Conservation (phyloP, 2,113 vertebrate genomes). For the Campylorhamphus procurvoides region DNA sequence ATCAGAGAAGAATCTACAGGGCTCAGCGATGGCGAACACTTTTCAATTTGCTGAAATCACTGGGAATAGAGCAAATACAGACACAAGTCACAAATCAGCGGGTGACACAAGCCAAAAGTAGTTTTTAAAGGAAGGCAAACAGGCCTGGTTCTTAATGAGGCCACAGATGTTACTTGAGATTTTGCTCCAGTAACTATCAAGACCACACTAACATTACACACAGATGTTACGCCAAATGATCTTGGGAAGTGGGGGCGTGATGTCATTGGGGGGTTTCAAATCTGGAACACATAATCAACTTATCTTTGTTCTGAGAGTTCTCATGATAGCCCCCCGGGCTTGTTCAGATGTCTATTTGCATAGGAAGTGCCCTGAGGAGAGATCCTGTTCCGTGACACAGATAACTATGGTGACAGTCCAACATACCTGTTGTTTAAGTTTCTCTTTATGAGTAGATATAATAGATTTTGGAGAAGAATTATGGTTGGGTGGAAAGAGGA, state of each 20-base stretch:
- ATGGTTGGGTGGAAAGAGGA: background rate
- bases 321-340: background rate
- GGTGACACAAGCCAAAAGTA: conserved; percentile 61
- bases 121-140: conserved; percentile 47
- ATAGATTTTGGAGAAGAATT: background rate
- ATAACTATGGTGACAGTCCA: conserved; percentile 8
- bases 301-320: conserved; percentile 64
- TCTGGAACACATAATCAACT: conserved; percentile 69
- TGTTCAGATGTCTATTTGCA: conserved; percentile 12
- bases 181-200: conserved; percentile 64
- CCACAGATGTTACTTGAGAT: conserved; percentile 65
- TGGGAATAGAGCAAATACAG: conserved; percentile 33
- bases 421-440: conserved; percentile 42
- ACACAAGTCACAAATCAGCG: conserved; percentile 57
- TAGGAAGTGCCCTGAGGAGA: conserved; percentile 39
- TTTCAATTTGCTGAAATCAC: conserved; percentile 25
- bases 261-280: conserved; percentile 65
- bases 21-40: background rate
- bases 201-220: conserved; percentile 56
- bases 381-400: conserved; percentile 46
- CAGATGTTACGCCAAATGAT: conserved; percentile 59
- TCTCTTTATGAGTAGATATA: background rate
- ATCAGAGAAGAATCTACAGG: background rate
- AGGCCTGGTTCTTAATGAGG: conserved; percentile 60
- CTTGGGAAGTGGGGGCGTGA: conserved; percentile 64